These are phyloP conservation scores for Cataglyphis hispanica DNA, from an alignment of 1,140 invertebrate species.

Conservation along the genomic window DNA sequence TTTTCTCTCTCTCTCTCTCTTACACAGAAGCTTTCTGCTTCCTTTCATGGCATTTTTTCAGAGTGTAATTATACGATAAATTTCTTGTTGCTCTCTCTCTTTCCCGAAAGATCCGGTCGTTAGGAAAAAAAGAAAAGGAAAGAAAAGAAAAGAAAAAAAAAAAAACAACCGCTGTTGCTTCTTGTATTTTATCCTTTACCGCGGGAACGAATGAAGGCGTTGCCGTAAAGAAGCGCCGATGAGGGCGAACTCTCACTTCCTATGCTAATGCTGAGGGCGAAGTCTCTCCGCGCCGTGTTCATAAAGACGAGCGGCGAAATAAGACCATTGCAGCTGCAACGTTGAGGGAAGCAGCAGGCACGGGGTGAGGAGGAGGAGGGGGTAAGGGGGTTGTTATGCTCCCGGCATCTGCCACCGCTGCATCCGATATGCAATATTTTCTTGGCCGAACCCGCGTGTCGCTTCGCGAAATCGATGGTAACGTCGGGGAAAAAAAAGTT, in stretches of 20 bases:
- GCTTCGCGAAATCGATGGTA: conserved; percentile 31
- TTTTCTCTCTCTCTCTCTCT: not conserved
- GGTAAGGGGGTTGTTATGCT: conserved; percentile 74
- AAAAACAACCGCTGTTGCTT: conserved; percentile 54
- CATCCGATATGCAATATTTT: conserved; percentile 80
- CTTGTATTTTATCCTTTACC: conserved; percentile 12
- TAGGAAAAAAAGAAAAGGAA: conserved; percentile 13
- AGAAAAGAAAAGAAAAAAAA: conserved; percentile 36
- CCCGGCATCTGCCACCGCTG: conserved; percentile 79
- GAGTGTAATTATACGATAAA: conserved; percentile 32
- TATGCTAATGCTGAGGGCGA: conserved; percentile 70
- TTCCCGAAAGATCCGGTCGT: conserved; percentile 20
- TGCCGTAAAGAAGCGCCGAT: conserved; percentile 52
- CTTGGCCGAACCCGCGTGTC: conserved; percentile 67
- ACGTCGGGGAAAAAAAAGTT: conserved; percentile 29
- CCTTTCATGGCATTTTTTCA: not conserved
- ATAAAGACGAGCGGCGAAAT: conserved; percentile 78
- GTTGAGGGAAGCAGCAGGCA: not conserved
- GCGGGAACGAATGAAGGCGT: conserved; percentile 21
- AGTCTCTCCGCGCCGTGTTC: conserved; percentile 66
- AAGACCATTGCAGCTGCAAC: conserved; percentile 61
- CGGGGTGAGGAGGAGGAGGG: too few relatives aligned
- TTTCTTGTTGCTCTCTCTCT: conserved; percentile 35
- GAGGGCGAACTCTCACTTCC: conserved; percentile 63
- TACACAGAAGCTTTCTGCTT: not conserved